Conservation (phyloP, 1,140 invertebrate species). For the Aphelinus atriplicis region DNA sequence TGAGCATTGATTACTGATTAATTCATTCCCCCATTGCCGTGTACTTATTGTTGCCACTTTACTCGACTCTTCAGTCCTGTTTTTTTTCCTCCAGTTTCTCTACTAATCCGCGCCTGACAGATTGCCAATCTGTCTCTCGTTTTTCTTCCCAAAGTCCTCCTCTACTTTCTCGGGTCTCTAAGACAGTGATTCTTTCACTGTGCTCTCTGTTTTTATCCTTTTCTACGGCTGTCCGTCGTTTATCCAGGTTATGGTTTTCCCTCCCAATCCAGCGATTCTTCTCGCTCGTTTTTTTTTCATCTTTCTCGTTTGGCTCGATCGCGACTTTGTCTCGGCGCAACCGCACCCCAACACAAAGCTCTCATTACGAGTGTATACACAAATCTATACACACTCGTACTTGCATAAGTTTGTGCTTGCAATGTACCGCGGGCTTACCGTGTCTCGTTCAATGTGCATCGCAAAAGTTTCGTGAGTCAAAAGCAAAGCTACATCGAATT, state of each 20-base stretch:
- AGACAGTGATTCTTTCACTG: no score
- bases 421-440: no score
- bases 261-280: constrained; percentile 18
- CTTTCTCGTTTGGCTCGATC: constrained; percentile 14
- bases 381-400: no score
- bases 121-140: constrained; percentile 31
- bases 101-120: constrained; percentile 12
- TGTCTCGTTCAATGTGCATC: no score
- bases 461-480: no score
- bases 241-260: constrained; percentile 40
- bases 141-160: constrained; percentile 10
- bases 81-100: neutral
- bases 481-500: no score
- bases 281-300: neutral
- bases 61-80: neutral
- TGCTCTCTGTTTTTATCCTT: no score
- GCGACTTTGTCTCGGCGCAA: neutral
- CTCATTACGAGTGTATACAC: no score
- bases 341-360: no score
- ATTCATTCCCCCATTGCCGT: no score
- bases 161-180: neutral
- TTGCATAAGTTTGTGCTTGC: no score
- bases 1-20: no score
- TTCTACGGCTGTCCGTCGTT: constrained; percentile 29
- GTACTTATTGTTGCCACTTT: constrained; percentile 11